A percentile compares a stretch with the other conserved stretches of the same genome.
Evolutionary conservation across 2,797 vertebrate genomes (phyloP).

Genomic region (Melanotaenia pygmaea): DNA sequence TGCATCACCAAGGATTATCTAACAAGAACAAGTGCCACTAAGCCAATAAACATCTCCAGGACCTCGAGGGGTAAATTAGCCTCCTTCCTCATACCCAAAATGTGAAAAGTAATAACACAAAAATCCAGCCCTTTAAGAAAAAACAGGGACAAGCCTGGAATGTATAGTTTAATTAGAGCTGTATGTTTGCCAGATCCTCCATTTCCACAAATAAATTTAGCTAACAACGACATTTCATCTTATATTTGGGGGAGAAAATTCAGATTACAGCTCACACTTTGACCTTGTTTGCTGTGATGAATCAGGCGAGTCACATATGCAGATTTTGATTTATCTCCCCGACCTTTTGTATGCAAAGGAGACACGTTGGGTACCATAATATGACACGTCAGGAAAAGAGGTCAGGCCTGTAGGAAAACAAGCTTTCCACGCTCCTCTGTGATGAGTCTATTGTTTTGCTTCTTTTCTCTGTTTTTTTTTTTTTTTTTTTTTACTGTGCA

Average conservation of each 20-base stretch:
- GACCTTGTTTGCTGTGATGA: constrained; percentile 80
- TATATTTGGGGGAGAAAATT: constrained; percentile 60
- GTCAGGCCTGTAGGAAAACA: constrained; percentile 79
- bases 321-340: constrained; percentile 85
- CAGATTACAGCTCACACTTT: constrained; percentile 79
- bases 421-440: constrained; percentile 52
- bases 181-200: constrained; percentile 65
- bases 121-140: constrained; percentile 59
- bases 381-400: constrained; percentile 83
- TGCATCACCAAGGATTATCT: constrained; percentile 86
- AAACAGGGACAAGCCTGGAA: constrained; percentile 54
- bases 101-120: constrained; percentile 62
- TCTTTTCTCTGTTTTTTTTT: constrained; percentile 7
- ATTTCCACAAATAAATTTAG: constrained; percentile 56
- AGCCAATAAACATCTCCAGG: constrained; percentile 82
- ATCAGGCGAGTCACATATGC: constrained; percentile 75
- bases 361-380: constrained; percentile 80
- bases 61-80: constrained; percentile 83
- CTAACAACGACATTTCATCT: constrained; percentile 76
- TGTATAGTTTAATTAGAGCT: constrained; percentile 72
- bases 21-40: constrained; percentile 83
- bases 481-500: constrained; percentile 58
- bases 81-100: constrained; percentile 71
- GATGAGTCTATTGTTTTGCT: constrained; percentile 77
- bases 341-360: constrained; percentile 89